Base-by-base conservation (phyloP, 92 coral and sea anemone genomes). In the Ricordea florida region DNA sequence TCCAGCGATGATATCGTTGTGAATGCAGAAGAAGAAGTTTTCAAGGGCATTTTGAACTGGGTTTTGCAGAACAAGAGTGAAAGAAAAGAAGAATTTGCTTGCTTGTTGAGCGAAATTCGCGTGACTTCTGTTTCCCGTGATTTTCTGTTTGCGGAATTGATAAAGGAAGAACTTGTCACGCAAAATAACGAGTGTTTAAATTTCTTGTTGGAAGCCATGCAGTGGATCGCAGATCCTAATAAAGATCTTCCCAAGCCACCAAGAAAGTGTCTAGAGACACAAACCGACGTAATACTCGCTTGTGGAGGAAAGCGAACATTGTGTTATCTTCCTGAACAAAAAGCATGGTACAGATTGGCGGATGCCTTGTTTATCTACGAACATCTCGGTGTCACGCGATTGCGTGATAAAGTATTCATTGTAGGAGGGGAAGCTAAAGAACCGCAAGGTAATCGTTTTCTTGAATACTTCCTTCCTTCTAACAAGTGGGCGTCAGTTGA, bases 11-110 rank as follows among this genome's bases (percentile, higher is more conserved):
- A 68, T 43, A 6, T 67, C 18, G 56, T 42, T 28, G 38, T 79
- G 10, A 57, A 30, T 44, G 57, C 70, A 0, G 83, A 76, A 27
- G 85, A 79, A 44, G 85, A 79, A 14, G 62, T 79, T 25, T 66
- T 66, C 38, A 57, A 46, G 15, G 85, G 85, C 34, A 79, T 79
- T 16, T 16, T 79, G 10, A 38, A 58, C 9, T 67, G 78, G 85
- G 70, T 68, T 27, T 55, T 25, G 41, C 63, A 68, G 53, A 58
- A 43, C 32, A 55, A 55, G 9, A 49, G 14, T 7, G 55, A 67
- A 8, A 62, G 85, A 41, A 37, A 66, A 52, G 55, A 62, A 21
- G 38, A 56, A 42, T 79, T 79, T 28, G 33, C 48, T 43, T 62
- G 58, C 30, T 55, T 79, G 5, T 79, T 79, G 51, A 22, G 27